A percentile compares a stretch with the other conserved stretches of the same genome.
Conservation (phyloP, 2,888 invertebrate genomes). For the Drosophila helvetica region DNA sequence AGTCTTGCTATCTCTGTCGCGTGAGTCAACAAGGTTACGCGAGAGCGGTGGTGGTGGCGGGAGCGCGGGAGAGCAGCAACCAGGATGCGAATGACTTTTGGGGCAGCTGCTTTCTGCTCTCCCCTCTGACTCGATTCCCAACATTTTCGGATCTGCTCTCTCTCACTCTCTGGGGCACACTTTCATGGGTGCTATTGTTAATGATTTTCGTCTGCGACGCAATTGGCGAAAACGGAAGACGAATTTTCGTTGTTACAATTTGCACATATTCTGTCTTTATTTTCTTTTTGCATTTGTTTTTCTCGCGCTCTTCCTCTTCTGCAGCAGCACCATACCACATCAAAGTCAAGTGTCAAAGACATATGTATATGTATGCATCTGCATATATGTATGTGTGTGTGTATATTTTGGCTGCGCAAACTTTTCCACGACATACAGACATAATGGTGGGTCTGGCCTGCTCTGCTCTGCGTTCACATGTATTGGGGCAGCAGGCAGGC, state of each 20-base stretch:
- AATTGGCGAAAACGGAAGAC: constrained; percentile 60
- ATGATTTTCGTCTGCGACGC: constrained; percentile 70
- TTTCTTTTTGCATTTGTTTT: constrained; percentile 41
- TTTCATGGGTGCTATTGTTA: constrained; percentile 41
- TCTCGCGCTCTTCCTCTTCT: constrained; percentile 11
- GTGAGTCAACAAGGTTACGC: constrained; percentile 70
- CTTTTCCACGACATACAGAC: constrained; percentile 69
- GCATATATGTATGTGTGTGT: constrained; percentile 27
- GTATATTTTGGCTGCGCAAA: constrained; percentile 70
- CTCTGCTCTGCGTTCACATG: constrained; percentile 42
- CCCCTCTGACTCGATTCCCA: constrained; percentile 28
- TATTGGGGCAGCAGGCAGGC: constrained; percentile 22
- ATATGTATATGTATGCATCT: constrained; percentile 35
- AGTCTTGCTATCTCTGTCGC: constrained; percentile 27
- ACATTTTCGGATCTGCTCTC: constrained; percentile 10
- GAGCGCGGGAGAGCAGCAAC: constrained; percentile 20
- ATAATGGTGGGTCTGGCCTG: constrained; percentile 37
- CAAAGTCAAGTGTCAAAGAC: constrained; percentile 81
- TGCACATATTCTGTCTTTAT: constrained; percentile 30
- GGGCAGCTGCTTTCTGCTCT: constrained; percentile 24
- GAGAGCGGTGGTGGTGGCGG: constrained; percentile 4
- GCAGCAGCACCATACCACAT: constrained; percentile 47
- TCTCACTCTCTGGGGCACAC: constrained; percentile 4
- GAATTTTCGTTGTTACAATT: constrained; percentile 40
- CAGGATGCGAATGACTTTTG: constrained; percentile 36